phyloP scores from a whole-genome alignment of 2,888 invertebrate genomes.

The Eurois occulta region DNA sequence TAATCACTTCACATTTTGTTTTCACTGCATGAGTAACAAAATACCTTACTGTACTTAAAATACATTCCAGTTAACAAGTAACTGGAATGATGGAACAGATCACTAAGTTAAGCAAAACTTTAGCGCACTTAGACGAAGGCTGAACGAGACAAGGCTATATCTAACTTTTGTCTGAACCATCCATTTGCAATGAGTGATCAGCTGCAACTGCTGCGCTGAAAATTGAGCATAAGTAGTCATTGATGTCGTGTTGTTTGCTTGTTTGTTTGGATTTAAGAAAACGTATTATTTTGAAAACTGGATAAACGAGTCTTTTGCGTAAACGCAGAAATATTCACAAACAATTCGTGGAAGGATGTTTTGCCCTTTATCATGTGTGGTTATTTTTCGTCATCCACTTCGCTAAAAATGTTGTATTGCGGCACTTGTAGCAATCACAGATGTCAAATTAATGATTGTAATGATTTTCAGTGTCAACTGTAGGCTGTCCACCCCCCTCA shows the following conservation, averaged over 20 bases:
- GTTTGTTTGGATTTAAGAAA: background rate
- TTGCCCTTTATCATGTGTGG: background rate
- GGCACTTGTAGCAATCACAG: background rate
- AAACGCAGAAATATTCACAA: conserved; percentile 3
- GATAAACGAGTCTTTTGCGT: background rate
- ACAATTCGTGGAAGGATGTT: conserved; percentile 5
- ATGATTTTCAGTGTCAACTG: background rate
- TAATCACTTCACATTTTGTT: background rate
- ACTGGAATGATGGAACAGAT: background rate
- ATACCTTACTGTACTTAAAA: too few species aligned
- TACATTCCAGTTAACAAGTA: too few species aligned
- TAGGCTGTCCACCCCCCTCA: background rate
- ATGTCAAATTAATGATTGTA: too few species aligned
- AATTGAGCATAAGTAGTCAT: background rate
- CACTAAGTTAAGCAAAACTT: background rate
- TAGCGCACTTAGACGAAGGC: background rate
- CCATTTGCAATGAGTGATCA: background rate
- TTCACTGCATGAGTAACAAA: background rate
- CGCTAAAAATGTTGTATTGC: background rate
- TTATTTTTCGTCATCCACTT: background rate
- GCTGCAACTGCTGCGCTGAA: background rate
- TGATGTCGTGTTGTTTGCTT: background rate
- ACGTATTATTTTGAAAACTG: background rate
- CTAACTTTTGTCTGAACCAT: background rate
- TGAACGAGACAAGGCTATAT: background rate